These are phyloP conservation scores for Mionectes macconnelli DNA, from an alignment of 2,113 vertebrate species.

Conservation along the genomic window DNA sequence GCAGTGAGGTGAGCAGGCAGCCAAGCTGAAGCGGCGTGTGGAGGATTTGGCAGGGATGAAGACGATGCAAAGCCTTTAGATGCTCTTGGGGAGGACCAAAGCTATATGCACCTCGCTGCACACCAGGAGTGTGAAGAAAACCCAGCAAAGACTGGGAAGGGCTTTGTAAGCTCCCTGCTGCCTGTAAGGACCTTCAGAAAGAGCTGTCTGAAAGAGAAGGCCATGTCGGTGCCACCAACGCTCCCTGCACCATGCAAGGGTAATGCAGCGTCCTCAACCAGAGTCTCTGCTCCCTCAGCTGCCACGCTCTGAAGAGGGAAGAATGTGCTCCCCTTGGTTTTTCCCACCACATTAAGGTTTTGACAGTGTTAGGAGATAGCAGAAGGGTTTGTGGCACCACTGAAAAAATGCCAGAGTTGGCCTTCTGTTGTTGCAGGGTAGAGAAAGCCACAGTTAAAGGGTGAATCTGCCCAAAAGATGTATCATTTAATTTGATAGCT, in stretches of 20 bases:
- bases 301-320: background rate
- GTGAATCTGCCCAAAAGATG: background rate
- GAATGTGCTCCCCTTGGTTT: background rate
- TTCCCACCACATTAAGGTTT: background rate
- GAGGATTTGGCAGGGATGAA: background rate
- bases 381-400: background rate
- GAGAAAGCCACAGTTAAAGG: background rate
- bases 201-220: background rate
- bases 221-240: fast-evolving
- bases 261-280: background rate
- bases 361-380: background rate
- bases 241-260: background rate
- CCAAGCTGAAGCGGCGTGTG: fast-evolving
- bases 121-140: background rate
- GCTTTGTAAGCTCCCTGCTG: background rate
- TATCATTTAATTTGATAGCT: background rate
- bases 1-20: background rate
- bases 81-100: background rate
- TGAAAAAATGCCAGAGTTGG: background rate
- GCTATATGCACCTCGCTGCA: background rate
- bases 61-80: background rate
- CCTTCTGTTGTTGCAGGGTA: fast-evolving
- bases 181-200: background rate
- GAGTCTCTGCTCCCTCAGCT: background rate
- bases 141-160: background rate